Conservation (phyloP, 2,797 vertebrate species). For the Rhinella marina region DNA sequence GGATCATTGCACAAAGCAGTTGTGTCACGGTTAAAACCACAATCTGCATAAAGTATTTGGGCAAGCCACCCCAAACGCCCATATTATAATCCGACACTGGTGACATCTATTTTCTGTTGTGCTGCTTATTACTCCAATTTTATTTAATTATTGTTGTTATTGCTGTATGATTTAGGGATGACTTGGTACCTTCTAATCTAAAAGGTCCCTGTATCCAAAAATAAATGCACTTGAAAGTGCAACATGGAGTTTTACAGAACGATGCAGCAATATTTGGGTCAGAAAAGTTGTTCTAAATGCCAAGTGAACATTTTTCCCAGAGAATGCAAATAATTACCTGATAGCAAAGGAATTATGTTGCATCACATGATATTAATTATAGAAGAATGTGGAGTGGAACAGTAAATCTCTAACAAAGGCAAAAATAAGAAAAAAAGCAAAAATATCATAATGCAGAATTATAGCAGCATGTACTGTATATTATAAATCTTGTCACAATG, state of each 20-base stretch:
- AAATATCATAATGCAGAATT: background rate
- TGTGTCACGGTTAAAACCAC: too few relatives aligned
- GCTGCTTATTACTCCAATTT: too few relatives aligned
- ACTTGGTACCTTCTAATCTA: background rate
- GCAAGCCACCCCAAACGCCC: too few relatives aligned
- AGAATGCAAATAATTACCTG: slow-evolving; percentile 8
- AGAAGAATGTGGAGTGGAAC: slow-evolving; percentile 2
- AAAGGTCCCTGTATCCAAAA: background rate
- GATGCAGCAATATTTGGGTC: background rate
- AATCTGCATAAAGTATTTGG: too few relatives aligned
- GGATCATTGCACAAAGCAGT: too few relatives aligned
- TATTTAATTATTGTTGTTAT: too few relatives aligned
- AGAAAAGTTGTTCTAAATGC: slow-evolving; percentile 2
- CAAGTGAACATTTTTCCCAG: background rate
- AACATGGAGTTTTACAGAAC: background rate
- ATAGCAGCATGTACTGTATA: background rate
- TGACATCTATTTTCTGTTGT: too few relatives aligned
- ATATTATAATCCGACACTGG: too few relatives aligned
- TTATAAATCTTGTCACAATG: background rate
- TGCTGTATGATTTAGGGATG: too few relatives aligned
- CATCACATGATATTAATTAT: slow-evolving; percentile 40
- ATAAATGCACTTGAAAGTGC: background rate
- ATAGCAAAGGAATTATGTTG: slow-evolving; percentile 20
- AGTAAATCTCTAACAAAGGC: slow-evolving; percentile 24
- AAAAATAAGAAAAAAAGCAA: background rate